Base-by-base conservation (phyloP, 2,797 vertebrate species). In the Molossus alvarezi region DNA sequence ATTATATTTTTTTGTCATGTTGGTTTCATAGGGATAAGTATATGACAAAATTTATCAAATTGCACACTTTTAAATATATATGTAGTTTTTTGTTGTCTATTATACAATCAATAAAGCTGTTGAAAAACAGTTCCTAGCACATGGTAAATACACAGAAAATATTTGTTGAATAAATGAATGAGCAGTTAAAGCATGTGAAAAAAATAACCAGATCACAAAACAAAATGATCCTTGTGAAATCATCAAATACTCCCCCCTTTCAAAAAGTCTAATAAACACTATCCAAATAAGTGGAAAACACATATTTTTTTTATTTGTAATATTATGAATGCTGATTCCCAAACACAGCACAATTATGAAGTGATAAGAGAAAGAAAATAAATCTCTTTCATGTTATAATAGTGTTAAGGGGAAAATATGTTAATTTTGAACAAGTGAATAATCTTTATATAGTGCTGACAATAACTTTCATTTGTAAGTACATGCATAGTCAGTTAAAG, bases 361-460 rank as follows among this genome's bases (percentile, higher is more conserved):
- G 12, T 81, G 29, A 85, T 14, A 80, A 69, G 57, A 80, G 23
- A 62, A 93, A 84, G 20, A 83, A 92, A 88, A 96, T 58, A 67
- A 64, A 71, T 81, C 5, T 51, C 14, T 83, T 88, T 72, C 48
- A 87, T 88, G 41, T 37, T 88, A 92, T 93, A 97, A 93, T 95
- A 62, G 37, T 64, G 25, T 25, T 85, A 87, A 73, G 33, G 11
- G 11, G 21, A 45, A 96, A 71, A 72, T 25, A 62, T 55, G 6
- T 94, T 75, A 89, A 89, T 94, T 94, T 58, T 92, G 29, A 84
- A 21, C 21, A 94, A 95, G 62, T 84, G 27, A 81, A 25, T 84
- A 79, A 87, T 27, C 15, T 51, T 60, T 57, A 67, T 45, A 72
- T 48, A 41, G 18, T 80, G 21, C 67, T 87, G 17, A 86, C 3